A percentile compares a stretch with the other conserved stretches of the same genome.
These are phyloP conservation scores for Apistogramma diplotaenia DNA, from an alignment of 2,113 vertebrate species.

Conservation along the genomic window DNA sequence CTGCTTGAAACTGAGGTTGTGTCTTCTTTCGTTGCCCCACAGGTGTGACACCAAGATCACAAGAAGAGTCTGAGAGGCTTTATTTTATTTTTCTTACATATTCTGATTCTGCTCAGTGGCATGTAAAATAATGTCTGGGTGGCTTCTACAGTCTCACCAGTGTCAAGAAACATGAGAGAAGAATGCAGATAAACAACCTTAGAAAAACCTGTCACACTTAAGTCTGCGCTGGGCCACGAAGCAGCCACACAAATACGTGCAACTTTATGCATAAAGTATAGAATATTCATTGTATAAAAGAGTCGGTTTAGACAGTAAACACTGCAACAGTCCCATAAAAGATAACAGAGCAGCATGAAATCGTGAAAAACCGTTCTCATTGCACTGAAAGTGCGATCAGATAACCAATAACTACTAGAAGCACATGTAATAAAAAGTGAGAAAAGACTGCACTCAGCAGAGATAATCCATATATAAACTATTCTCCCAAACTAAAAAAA, in stretches of 20 bases:
- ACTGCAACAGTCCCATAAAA: not conserved
- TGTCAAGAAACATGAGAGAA: rapidly evolving
- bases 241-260: no score
- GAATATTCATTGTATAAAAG: no score
- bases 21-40: rapidly evolving
- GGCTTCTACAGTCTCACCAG: not conserved
- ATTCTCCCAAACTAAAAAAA: not conserved
- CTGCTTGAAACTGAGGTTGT: not conserved
- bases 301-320: not conserved
- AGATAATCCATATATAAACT: not conserved
- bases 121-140: not conserved
- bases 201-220: not conserved
- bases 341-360: not conserved
- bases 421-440: not conserved
- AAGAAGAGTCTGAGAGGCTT: conserved; percentile 5
- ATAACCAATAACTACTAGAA: not conserved
- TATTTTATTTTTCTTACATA: not conserved
- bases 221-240: not conserved
- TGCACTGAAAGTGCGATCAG: no score
- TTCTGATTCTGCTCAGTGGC: not conserved
- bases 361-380: not conserved
- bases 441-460: not conserved
- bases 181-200: not conserved
- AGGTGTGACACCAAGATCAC: not conserved
- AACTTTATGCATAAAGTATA: not conserved